These are phyloP conservation scores for Heliangelus exortis DNA, from an alignment of 2,797 vertebrate species.

Conservation along the genomic window DNA sequence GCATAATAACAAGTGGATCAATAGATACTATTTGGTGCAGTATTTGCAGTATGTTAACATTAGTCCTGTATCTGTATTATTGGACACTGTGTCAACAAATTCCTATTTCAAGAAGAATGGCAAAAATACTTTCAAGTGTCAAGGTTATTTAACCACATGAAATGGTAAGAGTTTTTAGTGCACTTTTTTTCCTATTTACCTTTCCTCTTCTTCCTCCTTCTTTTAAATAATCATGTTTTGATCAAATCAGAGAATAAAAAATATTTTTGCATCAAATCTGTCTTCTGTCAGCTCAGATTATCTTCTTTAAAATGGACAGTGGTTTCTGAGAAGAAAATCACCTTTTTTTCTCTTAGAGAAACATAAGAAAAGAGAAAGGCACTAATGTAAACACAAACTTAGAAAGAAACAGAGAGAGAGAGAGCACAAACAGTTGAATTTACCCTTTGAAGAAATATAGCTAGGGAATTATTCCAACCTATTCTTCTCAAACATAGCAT, in stretches of 20 bases:
- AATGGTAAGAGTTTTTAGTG: background rate
- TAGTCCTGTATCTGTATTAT: constrained; percentile 63
- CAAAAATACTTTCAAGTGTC: constrained; percentile 59
- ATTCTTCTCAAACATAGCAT: constrained; percentile 73
- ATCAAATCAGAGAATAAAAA: constrained; percentile 57
- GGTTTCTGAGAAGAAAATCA: constrained; percentile 14
- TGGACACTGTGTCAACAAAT: constrained; percentile 73
- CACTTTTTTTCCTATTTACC: background rate
- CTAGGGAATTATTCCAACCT: constrained; percentile 68
- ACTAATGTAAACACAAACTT: constrained; percentile 33
- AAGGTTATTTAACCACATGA: constrained; percentile 62
- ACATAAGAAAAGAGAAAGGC: background rate
- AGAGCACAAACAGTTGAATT: constrained; percentile 13
- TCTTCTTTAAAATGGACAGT: constrained; percentile 45
- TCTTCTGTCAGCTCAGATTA: constrained; percentile 58
- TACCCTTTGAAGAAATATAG: constrained; percentile 55
- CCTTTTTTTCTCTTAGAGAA: background rate
- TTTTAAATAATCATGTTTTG: constrained; percentile 69
- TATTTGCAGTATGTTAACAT: constrained; percentile 60
- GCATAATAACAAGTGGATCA: constrained; percentile 68
- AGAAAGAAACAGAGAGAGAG: background rate
- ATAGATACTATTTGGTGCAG: constrained; percentile 65
- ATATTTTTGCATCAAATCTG: constrained; percentile 46
- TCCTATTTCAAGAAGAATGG: constrained; percentile 57
- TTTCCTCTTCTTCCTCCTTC: constrained; percentile 15